Evolutionary conservation across 2,888 invertebrate species (phyloP).

Genomic region (Cantharis rufa): DNA sequence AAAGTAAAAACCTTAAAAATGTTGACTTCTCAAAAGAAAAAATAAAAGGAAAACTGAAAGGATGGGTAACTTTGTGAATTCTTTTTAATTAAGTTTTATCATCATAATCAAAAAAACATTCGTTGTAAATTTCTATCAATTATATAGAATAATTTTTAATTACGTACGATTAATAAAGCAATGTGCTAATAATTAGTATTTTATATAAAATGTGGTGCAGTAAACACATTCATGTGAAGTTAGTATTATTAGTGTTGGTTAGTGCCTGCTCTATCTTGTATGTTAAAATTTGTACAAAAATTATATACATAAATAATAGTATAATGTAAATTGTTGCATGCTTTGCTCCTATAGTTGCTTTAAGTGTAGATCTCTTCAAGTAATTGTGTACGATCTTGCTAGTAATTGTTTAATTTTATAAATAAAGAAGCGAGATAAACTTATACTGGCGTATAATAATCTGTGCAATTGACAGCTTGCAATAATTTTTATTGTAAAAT

Average conservation of each 20-base stretch:
- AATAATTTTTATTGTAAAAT: too few species aligned
- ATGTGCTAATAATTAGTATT: conserved; percentile 1
- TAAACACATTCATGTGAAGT: conserved; percentile 17
- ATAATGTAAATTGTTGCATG: background rate
- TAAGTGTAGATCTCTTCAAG: too few species aligned
- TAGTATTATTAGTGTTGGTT: conserved; percentile 31
- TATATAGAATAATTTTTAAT: background rate
- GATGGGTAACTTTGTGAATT: background rate
- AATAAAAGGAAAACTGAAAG: background rate
- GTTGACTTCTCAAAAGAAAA: background rate
- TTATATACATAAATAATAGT: background rate
- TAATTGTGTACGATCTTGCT: too few species aligned
- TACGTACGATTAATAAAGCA: background rate
- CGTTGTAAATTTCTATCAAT: background rate
- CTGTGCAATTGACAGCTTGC: too few species aligned
- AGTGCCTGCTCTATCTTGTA: conserved; percentile 35
- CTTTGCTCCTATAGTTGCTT: background rate
- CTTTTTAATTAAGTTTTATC: background rate
- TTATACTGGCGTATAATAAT: too few species aligned
- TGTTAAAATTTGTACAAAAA: conserved; percentile 20
- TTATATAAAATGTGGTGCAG: conserved; percentile 2
- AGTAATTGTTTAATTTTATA: too few species aligned
- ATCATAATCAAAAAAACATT: background rate
- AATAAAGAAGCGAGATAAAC: too few species aligned
- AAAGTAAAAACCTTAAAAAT: background rate